A percentile compares a stretch with the other conserved stretches of the same genome.
Evolutionary conservation across 1,140 invertebrate species (phyloP).

Genomic region (Drosophila rhopaloa): DNA sequence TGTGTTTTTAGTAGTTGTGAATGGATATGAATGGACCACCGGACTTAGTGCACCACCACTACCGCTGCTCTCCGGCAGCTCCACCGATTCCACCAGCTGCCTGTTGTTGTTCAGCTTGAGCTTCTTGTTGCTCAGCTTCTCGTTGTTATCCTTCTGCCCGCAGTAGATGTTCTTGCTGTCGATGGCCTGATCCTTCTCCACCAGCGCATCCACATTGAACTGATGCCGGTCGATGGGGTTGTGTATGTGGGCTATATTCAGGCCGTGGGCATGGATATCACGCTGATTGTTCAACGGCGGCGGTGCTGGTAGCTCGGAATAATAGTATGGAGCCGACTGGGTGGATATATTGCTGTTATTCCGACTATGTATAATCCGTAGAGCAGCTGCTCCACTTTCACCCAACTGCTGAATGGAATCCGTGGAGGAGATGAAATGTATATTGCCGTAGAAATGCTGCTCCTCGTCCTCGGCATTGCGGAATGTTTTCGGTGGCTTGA

Average conservation of each 20-base stretch:
- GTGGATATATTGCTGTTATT: conserved; percentile 85
- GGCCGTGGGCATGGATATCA: conserved; percentile 85
- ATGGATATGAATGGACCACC: conserved; percentile 59
- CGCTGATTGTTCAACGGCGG: conserved; percentile 89
- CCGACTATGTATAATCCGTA: conserved; percentile 75
- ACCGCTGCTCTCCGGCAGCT: conserved; percentile 34
- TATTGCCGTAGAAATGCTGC: conserved; percentile 82
- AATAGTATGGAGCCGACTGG: conserved; percentile 92
- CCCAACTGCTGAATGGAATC: conserved; percentile 77
- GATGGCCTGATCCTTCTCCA: conserved; percentile 89
- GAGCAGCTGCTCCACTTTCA: conserved; percentile 19
- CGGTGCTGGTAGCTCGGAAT: conserved; percentile 88
- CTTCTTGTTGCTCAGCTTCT: conserved; percentile 77
- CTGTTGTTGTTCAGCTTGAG: conserved; percentile 58
- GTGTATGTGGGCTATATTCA: conserved; percentile 91
- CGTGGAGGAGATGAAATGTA: conserved; percentile 81
- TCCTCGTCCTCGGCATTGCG: conserved; percentile 72
- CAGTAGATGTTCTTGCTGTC: conserved; percentile 92
- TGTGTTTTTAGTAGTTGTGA: conserved; percentile 75
- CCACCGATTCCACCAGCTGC: conserved; percentile 23
- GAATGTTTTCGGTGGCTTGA: conserved; percentile 82
- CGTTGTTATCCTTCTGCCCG: conserved; percentile 85
- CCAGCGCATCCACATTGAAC: conserved; percentile 87
- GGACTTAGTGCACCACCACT: conserved; percentile 56
- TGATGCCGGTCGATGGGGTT: conserved; percentile 88